Base-by-base conservation (phyloP, 2,113 vertebrate genomes). In the Caretta caretta region DNA sequence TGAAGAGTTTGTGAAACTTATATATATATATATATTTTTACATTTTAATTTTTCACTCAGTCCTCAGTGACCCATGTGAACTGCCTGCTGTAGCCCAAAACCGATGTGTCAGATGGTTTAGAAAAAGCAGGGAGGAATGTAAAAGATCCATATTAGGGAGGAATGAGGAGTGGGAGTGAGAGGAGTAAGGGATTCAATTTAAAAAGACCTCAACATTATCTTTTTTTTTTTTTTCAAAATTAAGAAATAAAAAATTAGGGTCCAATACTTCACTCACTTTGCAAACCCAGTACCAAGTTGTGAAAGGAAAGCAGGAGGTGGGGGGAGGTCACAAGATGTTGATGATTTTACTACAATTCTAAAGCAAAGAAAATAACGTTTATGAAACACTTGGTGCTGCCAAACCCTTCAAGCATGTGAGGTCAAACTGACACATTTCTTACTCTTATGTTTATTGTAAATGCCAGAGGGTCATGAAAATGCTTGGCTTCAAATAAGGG, bases 81-180 rank as follows among this genome's bases (percentile, higher is more conserved):
- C 35, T 78, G 7, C 1, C 2, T 56, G 17, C 1, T 0, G 0
- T 46, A 8, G 0, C 4, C 6, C 4, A 42, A 53, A 82, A 69
- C 1, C 50, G 2, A 5, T n/a, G n/a, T 20, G 4, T 35, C 13
- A 81, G 62, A 9, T 8, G 49, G 1, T 9, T 75, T 54, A 31
- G 6, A 4, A 51, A 4, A 12, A 50, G 19, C 62, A 27, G 6
- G 49, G 13, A 81, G 80, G 50, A 69, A 24, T 24, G 1, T 46
- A 76, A 62, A 91, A 69, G 85, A 38, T 69, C 2, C 0, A 4
- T 22, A 24, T 51, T 83, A 51, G 69, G 46, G 38, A 5, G 46
- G 22, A 53, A 83, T 9, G 42, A 54, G 38, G 54, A 82, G 2
- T 25, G 24, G 22, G 7, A 3, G 13, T 10, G 49, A 56, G 25